phyloP scores from a whole-genome alignment of 2,113 vertebrate genomes.

The Pipa parva region DNA sequence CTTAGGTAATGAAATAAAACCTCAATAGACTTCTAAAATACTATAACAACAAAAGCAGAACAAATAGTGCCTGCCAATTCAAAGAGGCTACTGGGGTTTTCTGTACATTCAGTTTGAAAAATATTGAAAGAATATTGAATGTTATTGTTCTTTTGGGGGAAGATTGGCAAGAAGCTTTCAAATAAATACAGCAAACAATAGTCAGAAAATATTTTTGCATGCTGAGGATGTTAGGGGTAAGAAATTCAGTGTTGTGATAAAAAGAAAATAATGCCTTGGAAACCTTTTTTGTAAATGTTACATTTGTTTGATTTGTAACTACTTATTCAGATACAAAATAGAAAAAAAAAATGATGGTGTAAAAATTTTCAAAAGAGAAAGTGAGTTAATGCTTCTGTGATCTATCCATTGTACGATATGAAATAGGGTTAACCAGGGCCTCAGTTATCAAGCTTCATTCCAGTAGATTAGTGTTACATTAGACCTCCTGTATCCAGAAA shows the following conservation, averaged over 20 bases:
- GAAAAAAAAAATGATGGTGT: too few relatives aligned
- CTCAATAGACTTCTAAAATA: conserved; percentile 27
- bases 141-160: conserved; percentile 36
- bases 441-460: too few relatives aligned
- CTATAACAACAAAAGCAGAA: conserved; percentile 30
- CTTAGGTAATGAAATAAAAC: conserved; percentile 31
- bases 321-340: too few relatives aligned
- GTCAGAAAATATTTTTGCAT: conserved; percentile 29
- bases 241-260: conserved; percentile 1
- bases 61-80: conserved; percentile 30
- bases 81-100: conserved; percentile 30
- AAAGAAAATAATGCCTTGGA: too few relatives aligned
- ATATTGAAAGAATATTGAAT: conserved; percentile 40
- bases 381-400: too few relatives aligned
- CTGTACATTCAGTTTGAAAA: conserved; percentile 29
- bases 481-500: too few relatives aligned
- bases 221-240: conserved; percentile 11
- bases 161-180: conserved; percentile 34
- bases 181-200: conserved; percentile 28
- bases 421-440: too few relatives aligned
- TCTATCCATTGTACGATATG: too few relatives aligned
- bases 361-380: too few relatives aligned
- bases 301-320: too few relatives aligned
- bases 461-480: too few relatives aligned
- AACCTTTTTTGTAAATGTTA: too few relatives aligned